These are phyloP conservation scores for Delichon dasypus DNA, from an alignment of 2,797 vertebrate species.

Conservation along the genomic window DNA sequence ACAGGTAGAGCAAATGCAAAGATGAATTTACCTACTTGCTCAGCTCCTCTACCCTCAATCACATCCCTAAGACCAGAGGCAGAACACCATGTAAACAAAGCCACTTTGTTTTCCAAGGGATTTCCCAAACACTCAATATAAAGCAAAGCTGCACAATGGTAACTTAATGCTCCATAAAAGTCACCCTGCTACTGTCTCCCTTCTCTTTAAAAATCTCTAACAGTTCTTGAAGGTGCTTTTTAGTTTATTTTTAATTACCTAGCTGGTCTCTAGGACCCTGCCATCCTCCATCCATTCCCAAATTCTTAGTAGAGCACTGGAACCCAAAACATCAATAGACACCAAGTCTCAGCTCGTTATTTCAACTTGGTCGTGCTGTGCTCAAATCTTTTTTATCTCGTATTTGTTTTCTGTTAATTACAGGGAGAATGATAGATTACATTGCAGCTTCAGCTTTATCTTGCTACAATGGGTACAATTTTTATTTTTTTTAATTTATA, in stretches of 20 bases:
- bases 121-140: not conserved
- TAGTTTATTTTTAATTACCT: not conserved
- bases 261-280: not conserved
- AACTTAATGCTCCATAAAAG: not conserved
- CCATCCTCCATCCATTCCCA: not conserved
- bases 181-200: not conserved
- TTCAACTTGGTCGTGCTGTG: not conserved
- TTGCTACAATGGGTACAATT: fast-evolving
- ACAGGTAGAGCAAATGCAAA: not conserved
- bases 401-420: not conserved
- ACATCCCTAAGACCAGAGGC: not conserved
- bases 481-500: not conserved
- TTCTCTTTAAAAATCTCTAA: not conserved
- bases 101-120: not conserved
- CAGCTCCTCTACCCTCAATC: not conserved
- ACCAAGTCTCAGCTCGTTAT: not conserved
- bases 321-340: not conserved
- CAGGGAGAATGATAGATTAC: not conserved
- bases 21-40: not conserved
- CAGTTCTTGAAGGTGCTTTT: not conserved
- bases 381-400: not conserved
- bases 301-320: not conserved
- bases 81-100: not conserved
- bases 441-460: not conserved
- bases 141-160: not conserved